phyloP scores from a whole-genome alignment of 2,113 vertebrate species.

The Pimephales promelas region DNA sequence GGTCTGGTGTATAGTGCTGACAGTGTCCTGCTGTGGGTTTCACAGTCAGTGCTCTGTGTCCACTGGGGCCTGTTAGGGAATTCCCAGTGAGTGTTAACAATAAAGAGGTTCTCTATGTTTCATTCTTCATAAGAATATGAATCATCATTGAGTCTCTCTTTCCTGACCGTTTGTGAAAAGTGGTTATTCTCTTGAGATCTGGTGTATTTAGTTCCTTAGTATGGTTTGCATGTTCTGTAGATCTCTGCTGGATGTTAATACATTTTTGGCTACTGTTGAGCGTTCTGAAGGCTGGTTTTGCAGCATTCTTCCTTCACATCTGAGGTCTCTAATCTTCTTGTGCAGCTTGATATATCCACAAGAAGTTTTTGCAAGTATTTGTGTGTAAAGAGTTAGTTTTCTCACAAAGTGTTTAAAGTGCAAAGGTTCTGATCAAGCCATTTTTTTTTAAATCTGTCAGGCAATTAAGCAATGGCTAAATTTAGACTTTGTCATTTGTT shows the following conservation, averaged over 20 bases:
- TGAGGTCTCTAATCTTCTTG: neutral
- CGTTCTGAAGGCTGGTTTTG: neutral
- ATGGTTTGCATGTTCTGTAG: neutral
- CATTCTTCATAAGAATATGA: conserved; percentile 22
- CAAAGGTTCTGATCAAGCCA: neutral
- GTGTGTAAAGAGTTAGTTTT: neutral
- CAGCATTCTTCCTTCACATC: neutral
- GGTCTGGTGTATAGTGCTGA: conserved; percentile 30
- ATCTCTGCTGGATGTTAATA: neutral
- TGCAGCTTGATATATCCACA: neutral
- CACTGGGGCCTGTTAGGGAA: conserved; percentile 26
- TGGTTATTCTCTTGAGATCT: conserved; percentile 3
- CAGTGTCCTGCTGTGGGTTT: conserved; percentile 38
- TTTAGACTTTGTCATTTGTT: neutral
- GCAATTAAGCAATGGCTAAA: neutral
- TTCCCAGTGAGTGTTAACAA: conserved; percentile 17
- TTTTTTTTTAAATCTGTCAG: neutral
- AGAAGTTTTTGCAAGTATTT: neutral
- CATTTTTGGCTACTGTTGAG: neutral
- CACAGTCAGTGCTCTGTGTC: conserved; percentile 30
- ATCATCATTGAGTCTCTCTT: neutral
- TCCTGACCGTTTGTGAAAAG: neutral
- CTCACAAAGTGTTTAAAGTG: neutral
- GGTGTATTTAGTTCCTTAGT: neutral
- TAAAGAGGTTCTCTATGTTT: neutral